These are phyloP conservation scores for Nothobranchius furzeri DNA, from an alignment of 2,113 vertebrate species.

Conservation along the genomic window DNA sequence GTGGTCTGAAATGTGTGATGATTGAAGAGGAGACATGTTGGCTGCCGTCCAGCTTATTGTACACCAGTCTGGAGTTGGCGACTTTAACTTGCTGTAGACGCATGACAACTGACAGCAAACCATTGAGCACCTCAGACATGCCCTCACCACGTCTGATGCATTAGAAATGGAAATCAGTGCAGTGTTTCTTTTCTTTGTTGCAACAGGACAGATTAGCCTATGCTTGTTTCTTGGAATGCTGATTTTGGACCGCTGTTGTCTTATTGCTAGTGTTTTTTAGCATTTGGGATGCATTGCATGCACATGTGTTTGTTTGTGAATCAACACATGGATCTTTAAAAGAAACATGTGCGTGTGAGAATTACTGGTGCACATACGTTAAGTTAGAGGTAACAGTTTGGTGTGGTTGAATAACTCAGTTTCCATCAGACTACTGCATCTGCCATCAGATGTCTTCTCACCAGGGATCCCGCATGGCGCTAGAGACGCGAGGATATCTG, in stretches of 20 bases:
- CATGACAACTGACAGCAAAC: constrained; percentile 63
- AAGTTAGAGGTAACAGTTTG: constrained; percentile 41
- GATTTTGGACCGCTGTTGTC: not conserved
- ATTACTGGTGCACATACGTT: constrained; percentile 1
- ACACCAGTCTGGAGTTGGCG: constrained; percentile 69
- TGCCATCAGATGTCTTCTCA: constrained; percentile 80
- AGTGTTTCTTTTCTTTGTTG: constrained; percentile 45
- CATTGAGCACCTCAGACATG: constrained; percentile 53
- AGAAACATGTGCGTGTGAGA: not conserved
- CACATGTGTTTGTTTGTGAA: not conserved
- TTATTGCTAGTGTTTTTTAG: constrained; percentile 12
- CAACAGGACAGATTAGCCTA: constrained; percentile 31
- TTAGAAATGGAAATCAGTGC: constrained; percentile 58
- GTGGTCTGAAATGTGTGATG: constrained; percentile 62
- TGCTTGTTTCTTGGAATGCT: constrained; percentile 28
- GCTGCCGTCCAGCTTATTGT: constrained; percentile 77
- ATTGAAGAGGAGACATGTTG: constrained; percentile 77
- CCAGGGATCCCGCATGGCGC: constrained; percentile 71
- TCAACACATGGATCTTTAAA: constrained; percentile 15
- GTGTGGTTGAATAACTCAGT: constrained; percentile 70
- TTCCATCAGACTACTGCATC: constrained; percentile 74
- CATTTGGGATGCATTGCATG: not conserved
- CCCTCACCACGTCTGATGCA: constrained; percentile 54
- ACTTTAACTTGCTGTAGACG: constrained; percentile 60
- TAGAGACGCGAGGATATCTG: constrained; percentile 73